Base-by-base conservation (phyloP, 2,113 vertebrate species). In the Deroptyus accipitrinus region DNA sequence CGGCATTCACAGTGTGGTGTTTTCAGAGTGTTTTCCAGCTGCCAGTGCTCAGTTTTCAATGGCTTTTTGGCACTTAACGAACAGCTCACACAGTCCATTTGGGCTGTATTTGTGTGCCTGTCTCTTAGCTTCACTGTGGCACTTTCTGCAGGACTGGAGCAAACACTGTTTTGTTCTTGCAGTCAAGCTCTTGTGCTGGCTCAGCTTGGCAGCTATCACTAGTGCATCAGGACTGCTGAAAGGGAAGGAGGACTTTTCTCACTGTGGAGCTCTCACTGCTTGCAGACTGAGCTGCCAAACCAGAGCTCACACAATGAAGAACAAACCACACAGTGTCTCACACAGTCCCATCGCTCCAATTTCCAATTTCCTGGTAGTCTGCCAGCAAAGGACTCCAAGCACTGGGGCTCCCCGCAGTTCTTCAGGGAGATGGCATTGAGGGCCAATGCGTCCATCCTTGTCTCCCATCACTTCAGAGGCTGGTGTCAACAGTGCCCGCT, bases 401-500 rank as follows among this genome's bases (percentile, higher is more conserved):
- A 8, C 15, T 10, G 3, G 17, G 11, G 18, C 37, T 52, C 24
- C 20, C 11, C 0, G 0, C 2, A 1, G 10, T 23, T n/a, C 27
- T 30, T 17, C n/a, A 41, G 17, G 9, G 33, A 48, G 13, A 63
- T 1, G 3, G 30, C 14, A 17, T 44, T 0, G 0, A 9, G 4
- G 6, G 51, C 24, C 3, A 28, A 7, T 0, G 28, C 20, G n/a
- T 68, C 42, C 37, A 16, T 7, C 5, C 46, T 0, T 0, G 11
- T 13, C 5, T 8, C 7, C 6, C 7, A 13, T 16, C 44, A 63
- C 42, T 49, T 98, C 95, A 99, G 70, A 99, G 97, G 95, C 98
- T 99, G 67, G 99, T 99, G 83, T 99, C 98, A 1, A 98, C 78
- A 0, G 98, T 95, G 91, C 97, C 98, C 0, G 81, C 95, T 81